These are phyloP conservation scores for Myiotriccus ornatus DNA, from an alignment of 2,797 vertebrate species.

Conservation along the genomic window DNA sequence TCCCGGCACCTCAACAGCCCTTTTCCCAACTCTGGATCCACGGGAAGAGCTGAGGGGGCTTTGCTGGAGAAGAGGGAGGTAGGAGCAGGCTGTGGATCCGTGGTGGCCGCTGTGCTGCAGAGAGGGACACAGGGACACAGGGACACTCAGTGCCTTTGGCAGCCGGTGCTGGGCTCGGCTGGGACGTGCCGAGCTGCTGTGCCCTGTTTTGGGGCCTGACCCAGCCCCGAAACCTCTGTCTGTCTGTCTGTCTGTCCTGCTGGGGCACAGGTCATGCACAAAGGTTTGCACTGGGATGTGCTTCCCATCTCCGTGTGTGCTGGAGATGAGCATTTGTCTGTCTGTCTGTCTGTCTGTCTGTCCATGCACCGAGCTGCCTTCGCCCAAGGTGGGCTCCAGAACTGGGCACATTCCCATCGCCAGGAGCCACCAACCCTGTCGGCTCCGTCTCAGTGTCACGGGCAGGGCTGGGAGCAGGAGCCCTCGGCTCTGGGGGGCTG, in stretches of 20 bases:
- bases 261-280: fast-evolving
- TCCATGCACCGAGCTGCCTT: background rate
- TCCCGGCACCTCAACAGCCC: fast-evolving
- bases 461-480: background rate
- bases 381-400: background rate
- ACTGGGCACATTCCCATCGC: fast-evolving
- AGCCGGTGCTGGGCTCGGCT: background rate
- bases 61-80: background rate
- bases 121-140: fast-evolving
- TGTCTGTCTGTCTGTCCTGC: background rate
- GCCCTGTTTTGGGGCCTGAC: background rate
- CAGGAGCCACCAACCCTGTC: background rate
- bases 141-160: background rate
- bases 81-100: background rate
- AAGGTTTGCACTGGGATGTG: background rate
- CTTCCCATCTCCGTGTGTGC: background rate
- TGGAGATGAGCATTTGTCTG: background rate
- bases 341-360: background rate
- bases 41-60: background rate
- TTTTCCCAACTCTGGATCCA: fast-evolving
- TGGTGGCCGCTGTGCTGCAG: fast-evolving
- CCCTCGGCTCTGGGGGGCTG: background rate
- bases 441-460: background rate
- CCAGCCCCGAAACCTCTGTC: background rate
- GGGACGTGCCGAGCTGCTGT: fast-evolving